Base-by-base conservation (phyloP, 1,140 invertebrate genomes). In the Camponotus floridanus region DNA sequence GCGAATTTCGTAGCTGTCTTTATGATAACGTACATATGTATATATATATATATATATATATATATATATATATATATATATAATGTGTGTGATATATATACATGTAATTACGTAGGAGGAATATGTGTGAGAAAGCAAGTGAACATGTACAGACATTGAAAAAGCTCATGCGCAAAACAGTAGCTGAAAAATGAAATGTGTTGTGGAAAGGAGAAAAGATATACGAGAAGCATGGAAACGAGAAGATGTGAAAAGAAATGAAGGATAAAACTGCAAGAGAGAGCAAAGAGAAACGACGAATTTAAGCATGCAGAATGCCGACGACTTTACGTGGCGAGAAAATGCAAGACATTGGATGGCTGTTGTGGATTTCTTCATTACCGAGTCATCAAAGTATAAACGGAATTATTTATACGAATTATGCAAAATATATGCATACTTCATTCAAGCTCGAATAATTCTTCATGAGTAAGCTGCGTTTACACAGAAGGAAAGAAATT, bases 291-390 rank as follows among this genome's bases (percentile, higher is more conserved):
- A 85, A 87, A 79, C 48, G 65, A 74, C 80, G 15, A 59, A 48
- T 90, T 87, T 88, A 74, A 76, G 87, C 90, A 91, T 87, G 88
- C 86, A 74, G 70, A 81, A 76, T 65, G 21, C 76, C 86, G 76
- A 15, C 71, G 81, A 76, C 42, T 88, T 68, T 90, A 92, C 91
- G 91, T 92, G 91, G 86, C 48, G 51, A 48, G 91, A 89, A 92
- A 92, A 64, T 91, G 87, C 76, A 85, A 91, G 87, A 89, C 61
- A 73, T 61, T 11, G 42, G n/a, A 18, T 55, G 57, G 45, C 86
- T 78, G 81, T 88, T 88, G 76, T 71, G 86, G 80, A 85, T 91
- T 91, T 92, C 92, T 92, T 92, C 91, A 92, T 93, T 92, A 92
- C 81, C 79, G 68, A 76, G 88, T 90, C 84, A 4, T 11, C 45